Conservation (phyloP, 2,888 invertebrate species). For the Dasysyrphus tricinctus region DNA sequence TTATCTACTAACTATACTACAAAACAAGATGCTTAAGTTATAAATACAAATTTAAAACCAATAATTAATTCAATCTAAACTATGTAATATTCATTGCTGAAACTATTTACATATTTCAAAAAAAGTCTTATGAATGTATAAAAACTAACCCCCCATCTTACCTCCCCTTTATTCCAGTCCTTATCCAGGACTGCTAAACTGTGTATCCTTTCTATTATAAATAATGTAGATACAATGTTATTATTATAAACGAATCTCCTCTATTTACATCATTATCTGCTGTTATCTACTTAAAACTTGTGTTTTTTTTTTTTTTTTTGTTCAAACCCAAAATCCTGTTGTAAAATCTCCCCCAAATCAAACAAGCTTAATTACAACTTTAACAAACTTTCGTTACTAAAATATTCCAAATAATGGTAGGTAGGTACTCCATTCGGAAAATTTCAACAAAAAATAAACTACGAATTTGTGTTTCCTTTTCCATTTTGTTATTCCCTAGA, state of each 20-base stretch:
- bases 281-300: neutral
- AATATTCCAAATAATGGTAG: constrained; percentile 42
- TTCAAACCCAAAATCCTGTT: constrained; percentile 7
- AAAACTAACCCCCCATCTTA: no score
- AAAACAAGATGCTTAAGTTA: no score
- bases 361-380: constrained; percentile 62
- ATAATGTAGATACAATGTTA: neutral
- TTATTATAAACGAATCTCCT: neutral
- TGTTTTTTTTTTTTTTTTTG: constrained; percentile 30
- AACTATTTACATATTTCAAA: no score
- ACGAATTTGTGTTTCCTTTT: neutral
- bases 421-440: constrained; percentile 10
- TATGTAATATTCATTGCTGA: no score
- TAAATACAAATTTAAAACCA: no score
- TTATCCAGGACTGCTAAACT: neutral
- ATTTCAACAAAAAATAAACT: constrained; percentile 16
- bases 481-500: constrained; percentile 33
- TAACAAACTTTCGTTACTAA: constrained; percentile 31
- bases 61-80: no score
- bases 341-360: constrained; percentile 30
- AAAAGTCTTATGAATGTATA: no score
- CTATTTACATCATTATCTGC: neutral
- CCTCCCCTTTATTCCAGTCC: no score
- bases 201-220: neutral
- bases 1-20: no score